These are phyloP conservation scores for Drosophila infuscata DNA, from an alignment of 2,888 invertebrate genomes.

Conservation along the genomic window DNA sequence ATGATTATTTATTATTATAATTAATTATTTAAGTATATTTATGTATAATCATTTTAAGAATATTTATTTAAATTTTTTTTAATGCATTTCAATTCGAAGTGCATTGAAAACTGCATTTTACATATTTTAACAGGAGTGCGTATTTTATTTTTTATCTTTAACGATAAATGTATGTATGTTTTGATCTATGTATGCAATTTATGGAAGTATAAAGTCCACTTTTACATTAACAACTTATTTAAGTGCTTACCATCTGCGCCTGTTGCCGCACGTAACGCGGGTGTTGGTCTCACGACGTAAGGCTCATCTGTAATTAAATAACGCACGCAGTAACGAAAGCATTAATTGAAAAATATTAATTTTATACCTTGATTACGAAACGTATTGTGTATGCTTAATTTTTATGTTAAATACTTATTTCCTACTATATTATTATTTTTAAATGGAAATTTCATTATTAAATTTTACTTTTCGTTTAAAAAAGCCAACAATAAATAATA, in stretches of 20 bases:
- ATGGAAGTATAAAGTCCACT: conserved; percentile 4
- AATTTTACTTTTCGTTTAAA: background rate
- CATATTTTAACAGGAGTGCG: background rate
- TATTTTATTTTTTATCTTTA: background rate
- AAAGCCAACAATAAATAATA: background rate
- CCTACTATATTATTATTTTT: background rate
- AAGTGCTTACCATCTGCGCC: conserved; percentile 76
- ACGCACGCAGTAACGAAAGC: background rate
- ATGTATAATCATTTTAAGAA: background rate
- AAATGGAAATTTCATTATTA: background rate
- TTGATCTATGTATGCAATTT: background rate
- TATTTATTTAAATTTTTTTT: background rate
- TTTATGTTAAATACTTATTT: too few species aligned
- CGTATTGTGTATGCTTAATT: too few species aligned
- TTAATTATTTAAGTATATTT: too few species aligned
- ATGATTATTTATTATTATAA: background rate
- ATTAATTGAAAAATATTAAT: background rate
- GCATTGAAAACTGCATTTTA: background rate
- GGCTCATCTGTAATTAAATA: conserved; percentile 69
- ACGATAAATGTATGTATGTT: background rate
- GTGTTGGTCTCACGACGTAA: conserved; percentile 80
- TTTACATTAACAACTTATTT: background rate
- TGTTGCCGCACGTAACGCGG: conserved; percentile 60
- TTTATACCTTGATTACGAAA: background rate
- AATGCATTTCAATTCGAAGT: background rate